These are phyloP conservation scores for Spialia ferax DNA, from an alignment of 2,888 invertebrate genomes.

Conservation along the genomic window DNA sequence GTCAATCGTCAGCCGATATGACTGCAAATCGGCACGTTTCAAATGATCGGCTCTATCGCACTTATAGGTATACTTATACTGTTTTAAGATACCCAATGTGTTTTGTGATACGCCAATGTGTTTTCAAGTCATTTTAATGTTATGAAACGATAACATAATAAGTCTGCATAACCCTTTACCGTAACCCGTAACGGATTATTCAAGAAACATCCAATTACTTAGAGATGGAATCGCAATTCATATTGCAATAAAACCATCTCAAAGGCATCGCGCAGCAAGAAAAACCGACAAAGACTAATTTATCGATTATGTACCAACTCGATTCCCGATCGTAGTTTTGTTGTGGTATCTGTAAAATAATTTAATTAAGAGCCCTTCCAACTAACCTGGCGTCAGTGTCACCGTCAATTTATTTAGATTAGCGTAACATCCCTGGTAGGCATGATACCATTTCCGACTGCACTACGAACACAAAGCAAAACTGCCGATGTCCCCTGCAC, in stretches of 20 bases:
- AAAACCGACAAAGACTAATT: conserved; percentile 16
- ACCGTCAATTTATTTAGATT: conserved; percentile 77
- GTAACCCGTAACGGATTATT: background rate
- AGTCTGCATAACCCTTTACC: background rate
- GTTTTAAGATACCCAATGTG: conserved; percentile 14
- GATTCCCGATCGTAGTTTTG: conserved; percentile 5
- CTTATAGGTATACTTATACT: conserved; percentile 6
- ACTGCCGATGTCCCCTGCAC: conserved; percentile 78
- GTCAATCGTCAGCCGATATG: conserved; percentile 34
- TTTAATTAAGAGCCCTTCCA: conserved; percentile 63
- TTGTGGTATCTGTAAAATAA: conserved; percentile 42
- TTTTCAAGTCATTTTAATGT: no score
- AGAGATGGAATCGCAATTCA: conserved; percentile 5
- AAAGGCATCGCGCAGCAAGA: background rate
- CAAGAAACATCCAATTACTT: conserved; percentile 26
- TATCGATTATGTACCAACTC: conserved; percentile 15
- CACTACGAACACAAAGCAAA: conserved; percentile 78
- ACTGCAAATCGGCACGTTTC: conserved; percentile 35
- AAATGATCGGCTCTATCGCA: conserved; percentile 23
- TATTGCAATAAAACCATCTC: conserved; percentile 21
- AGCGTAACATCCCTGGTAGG: conserved; percentile 57
- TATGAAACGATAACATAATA: no score
- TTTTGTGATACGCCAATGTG: no score
- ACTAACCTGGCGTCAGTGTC: conserved; percentile 63
- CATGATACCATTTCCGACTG: conserved; percentile 61